Percentiles rank a stretch among this genome's conserved stretches.
phyloP scores from a whole-genome alignment of 35 echinoderm and acorn worm genomes.

The Chiridota heheva region DNA sequence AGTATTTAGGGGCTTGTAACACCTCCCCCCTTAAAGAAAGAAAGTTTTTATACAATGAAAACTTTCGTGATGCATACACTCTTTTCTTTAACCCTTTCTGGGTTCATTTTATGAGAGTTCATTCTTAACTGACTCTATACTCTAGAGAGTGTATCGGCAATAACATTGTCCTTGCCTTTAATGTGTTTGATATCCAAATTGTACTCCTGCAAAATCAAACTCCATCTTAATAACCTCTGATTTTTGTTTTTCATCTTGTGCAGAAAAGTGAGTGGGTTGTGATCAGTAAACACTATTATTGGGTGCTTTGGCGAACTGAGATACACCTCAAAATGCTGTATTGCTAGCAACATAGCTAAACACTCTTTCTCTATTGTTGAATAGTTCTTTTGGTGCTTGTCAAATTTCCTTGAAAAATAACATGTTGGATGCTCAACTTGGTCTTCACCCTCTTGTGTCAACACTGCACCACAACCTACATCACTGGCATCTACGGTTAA shows the following conservation, averaged over 20 bases:
- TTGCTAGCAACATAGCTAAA: slow-evolving; percentile 35
- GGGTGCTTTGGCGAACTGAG: neutral
- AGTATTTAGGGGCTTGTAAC: no score
- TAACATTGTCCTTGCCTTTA: slow-evolving; percentile 20
- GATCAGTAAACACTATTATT: no score
- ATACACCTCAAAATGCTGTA: slow-evolving; percentile 49
- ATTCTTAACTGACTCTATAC: neutral
- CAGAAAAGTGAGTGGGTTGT: no score
- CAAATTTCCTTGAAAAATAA: slow-evolving; percentile 75
- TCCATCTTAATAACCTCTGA: slow-evolving; percentile 39
- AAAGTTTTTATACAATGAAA: neutral
- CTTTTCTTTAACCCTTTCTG: neutral
- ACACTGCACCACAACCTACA: slow-evolving; percentile 55
- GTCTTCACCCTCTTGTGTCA: slow-evolving; percentile 47
- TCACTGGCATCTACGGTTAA: slow-evolving; percentile 65
- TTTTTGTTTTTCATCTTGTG: slow-evolving; percentile 1
- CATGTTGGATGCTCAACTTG: slow-evolving; percentile 56
- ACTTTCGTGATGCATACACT: neutral
- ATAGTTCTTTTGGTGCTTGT: slow-evolving; percentile 55
- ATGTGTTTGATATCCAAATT: slow-evolving; percentile 11
- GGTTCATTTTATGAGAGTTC: no score
- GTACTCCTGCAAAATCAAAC: slow-evolving; percentile 18
- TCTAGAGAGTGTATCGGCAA: slow-evolving; percentile 37
- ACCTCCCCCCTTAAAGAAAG: slow-evolving; percentile 12
- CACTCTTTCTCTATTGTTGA: slow-evolving; percentile 64